Conservation (phyloP, 2,113 vertebrate species). For the Pica pica region DNA sequence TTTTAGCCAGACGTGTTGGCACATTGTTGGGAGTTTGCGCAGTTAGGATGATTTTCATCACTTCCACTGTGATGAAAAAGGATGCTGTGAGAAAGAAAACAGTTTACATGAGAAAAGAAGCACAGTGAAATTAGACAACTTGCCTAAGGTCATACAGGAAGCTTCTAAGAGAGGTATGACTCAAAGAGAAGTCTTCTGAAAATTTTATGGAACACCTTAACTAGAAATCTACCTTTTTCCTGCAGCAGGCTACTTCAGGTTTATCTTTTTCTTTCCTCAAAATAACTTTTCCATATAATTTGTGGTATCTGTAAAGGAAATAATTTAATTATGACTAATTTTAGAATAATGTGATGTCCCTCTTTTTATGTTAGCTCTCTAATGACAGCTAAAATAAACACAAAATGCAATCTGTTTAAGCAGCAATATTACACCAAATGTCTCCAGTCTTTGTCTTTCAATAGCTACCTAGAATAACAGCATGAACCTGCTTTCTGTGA, state of each 20-base stretch:
- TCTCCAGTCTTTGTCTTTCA: neutral
- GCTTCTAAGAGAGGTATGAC: neutral
- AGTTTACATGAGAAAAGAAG: neutral
- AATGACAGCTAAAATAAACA: neutral
- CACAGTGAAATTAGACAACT: neutral
- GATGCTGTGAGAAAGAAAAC: neutral
- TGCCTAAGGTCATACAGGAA: neutral
- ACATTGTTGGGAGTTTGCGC: neutral
- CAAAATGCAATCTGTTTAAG: constrained; percentile 11
- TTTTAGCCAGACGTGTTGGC: neutral
- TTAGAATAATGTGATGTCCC: neutral
- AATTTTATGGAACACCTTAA: neutral
- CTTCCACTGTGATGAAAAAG: neutral
- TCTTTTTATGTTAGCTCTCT: neutral
- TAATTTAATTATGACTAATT: neutral
- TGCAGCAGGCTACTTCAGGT: neutral
- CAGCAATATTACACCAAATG: neutral
- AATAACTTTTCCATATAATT: neutral
- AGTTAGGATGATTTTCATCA: neutral
- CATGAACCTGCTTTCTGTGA: neutral
- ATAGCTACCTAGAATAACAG: neutral
- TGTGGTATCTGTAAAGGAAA: neutral
- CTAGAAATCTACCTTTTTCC: neutral
- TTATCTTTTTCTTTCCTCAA: neutral
- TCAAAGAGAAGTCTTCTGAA: neutral